phyloP scores from a whole-genome alignment of 2,797 vertebrate species.

The Synaphobranchus kaupii region DNA sequence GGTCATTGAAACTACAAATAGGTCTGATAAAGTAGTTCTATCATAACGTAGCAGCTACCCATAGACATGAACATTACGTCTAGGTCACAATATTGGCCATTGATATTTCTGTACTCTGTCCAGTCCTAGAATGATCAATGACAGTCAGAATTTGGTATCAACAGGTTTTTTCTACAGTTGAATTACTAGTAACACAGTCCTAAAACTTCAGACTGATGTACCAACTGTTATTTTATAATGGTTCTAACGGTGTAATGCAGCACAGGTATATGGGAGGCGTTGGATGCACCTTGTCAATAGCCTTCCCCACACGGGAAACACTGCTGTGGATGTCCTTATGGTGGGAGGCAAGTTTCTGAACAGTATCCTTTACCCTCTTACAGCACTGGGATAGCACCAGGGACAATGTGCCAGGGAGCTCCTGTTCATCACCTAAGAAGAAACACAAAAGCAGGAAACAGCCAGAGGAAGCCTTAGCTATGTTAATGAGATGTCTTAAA shows the following conservation, averaged over 20 bases:
- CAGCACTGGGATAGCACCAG: slow-evolving; percentile 83
- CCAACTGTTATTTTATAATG: neutral
- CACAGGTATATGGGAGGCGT: neutral
- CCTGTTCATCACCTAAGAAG: slow-evolving; percentile 73
- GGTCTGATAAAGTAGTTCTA: too few relatives aligned
- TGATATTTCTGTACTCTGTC: too few relatives aligned
- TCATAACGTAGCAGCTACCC: too few relatives aligned
- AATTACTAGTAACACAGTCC: neutral
- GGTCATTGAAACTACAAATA: too few relatives aligned
- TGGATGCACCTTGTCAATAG: slow-evolving; percentile 80
- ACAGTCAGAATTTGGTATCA: neutral
- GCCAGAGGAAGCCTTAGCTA: neutral
- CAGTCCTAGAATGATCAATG: neutral
- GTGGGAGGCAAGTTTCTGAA: slow-evolving; percentile 81
- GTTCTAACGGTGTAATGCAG: neutral
- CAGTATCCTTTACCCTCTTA: slow-evolving; percentile 83
- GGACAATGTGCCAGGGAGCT: slow-evolving; percentile 79
- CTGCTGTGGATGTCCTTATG: slow-evolving; percentile 86
- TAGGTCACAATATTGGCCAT: too few relatives aligned
- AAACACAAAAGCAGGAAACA: neutral
- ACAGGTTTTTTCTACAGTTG: neutral
- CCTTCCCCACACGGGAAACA: slow-evolving; percentile 82
- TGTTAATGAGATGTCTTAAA: neutral
- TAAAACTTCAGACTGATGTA: neutral
- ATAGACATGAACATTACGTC: too few relatives aligned